Evolutionary conservation across 2,797 vertebrate species (phyloP).

Genomic region (Catostomus latipinnis): DNA sequence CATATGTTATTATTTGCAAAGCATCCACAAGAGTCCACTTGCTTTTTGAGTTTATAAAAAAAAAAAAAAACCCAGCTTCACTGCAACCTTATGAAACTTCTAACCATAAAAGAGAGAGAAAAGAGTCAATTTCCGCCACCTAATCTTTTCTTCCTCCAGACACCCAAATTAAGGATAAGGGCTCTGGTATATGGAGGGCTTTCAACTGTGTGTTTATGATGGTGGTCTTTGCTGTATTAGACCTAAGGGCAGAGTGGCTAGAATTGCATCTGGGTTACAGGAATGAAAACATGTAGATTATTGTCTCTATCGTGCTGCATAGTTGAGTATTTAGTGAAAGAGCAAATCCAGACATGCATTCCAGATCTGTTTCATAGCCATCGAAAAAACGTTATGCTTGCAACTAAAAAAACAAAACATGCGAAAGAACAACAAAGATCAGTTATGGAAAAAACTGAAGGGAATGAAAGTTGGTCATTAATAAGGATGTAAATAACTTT

Average conservation of each 20-base stretch:
- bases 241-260: conserved; percentile 29
- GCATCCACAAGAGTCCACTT: conserved; percentile 12
- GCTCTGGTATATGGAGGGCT: conserved; percentile 29
- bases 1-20: conserved; percentile 13
- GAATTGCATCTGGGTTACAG: conserved; percentile 38
- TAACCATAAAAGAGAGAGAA: conserved; percentile 12
- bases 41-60: conserved; percentile 36
- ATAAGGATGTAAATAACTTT: too few relatives aligned
- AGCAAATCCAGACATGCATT: background rate
- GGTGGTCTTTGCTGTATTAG: conserved; percentile 43
- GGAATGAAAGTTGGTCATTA: too few relatives aligned
- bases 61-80: background rate
- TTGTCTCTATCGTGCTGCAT: conserved; percentile 32
- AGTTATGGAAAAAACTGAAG: too few relatives aligned
- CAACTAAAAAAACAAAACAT: background rate
- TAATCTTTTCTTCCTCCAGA: conserved; percentile 19
- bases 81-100: conserved; percentile 17
- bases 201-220: conserved; percentile 11
- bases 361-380: too few relatives aligned
- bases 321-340: conserved; percentile 6
- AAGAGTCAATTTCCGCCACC: conserved; percentile 8
- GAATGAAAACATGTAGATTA: conserved; percentile 42
- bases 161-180: conserved; percentile 24
- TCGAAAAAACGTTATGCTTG: too few relatives aligned
- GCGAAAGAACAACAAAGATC: too few relatives aligned